Percentiles rank a stretch among this genome's conserved stretches.
phyloP scores from a whole-genome alignment of 2,113 vertebrate genomes.

The Pycnonotus jocosus region DNA sequence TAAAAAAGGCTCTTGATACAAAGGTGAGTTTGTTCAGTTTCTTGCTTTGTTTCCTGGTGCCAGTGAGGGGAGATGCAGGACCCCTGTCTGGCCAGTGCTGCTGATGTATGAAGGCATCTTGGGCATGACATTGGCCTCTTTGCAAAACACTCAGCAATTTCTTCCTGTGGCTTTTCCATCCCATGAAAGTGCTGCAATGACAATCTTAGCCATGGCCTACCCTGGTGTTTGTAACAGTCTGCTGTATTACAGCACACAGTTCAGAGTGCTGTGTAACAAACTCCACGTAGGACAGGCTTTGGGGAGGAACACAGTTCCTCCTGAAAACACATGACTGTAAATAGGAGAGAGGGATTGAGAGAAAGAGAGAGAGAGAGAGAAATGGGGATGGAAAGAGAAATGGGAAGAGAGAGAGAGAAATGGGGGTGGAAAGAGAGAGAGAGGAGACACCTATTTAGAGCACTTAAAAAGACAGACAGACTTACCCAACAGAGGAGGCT shows the following conservation, averaged over 20 bases:
- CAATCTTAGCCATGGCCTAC: no score
- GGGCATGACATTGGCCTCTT: not conserved
- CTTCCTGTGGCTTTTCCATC: not conserved
- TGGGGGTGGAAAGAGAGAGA: not conserved
- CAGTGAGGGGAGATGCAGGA: not conserved
- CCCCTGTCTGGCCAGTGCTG: fast-evolving
- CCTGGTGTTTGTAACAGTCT: not conserved
- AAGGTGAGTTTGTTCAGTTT: constrained; percentile 76
- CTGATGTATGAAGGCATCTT: fast-evolving
- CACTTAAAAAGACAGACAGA: not conserved
- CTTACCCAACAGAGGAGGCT: not conserved
- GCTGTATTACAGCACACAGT: not conserved
- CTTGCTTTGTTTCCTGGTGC: not conserved
- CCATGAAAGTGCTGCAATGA: fast-evolving
- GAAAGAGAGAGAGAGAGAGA: not conserved
- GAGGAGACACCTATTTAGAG: not conserved
- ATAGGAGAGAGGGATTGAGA: not conserved
- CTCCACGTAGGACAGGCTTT: not conserved
- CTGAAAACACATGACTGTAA: not conserved
- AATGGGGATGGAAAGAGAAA: no score
- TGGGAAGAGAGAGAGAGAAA: not conserved
- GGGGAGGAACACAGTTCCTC: not conserved
- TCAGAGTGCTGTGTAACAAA: not conserved
- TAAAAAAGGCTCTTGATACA: constrained; percentile 96
- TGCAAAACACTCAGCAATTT: not conserved